These are phyloP conservation scores for Triplophysa tibetana DNA, from an alignment of 2,113 vertebrate species.

Conservation along the genomic window DNA sequence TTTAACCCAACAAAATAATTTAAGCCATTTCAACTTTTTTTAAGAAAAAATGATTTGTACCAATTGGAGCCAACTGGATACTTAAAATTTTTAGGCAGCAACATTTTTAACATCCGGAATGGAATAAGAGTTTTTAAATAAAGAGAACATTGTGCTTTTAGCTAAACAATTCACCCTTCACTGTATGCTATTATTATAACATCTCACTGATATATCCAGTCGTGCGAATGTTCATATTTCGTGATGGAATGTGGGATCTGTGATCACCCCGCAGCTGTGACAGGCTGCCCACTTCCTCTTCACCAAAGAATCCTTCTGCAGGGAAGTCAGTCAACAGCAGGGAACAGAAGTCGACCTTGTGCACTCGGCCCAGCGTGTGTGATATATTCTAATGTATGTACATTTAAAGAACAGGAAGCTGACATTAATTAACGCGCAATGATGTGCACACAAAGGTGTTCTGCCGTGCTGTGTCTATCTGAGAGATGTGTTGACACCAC, in stretches of 20 bases:
- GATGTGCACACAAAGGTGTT: slow-evolving; percentile 17
- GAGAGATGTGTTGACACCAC: slow-evolving; percentile 18
- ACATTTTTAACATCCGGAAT: too few species aligned
- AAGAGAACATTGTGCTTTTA: too few species aligned
- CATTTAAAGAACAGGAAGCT: slow-evolving; percentile 40
- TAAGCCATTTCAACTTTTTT: too few species aligned
- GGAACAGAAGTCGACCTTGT: slow-evolving; percentile 16
- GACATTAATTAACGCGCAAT: slow-evolving; percentile 36
- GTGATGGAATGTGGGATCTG: slow-evolving; percentile 18
- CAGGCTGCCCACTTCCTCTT: neutral
- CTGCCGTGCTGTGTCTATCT: neutral
- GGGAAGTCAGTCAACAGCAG: slow-evolving; percentile 16
- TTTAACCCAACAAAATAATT: too few species aligned
- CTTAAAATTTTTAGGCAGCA: too few species aligned
- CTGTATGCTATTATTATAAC: neutral
- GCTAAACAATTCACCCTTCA: neutral
- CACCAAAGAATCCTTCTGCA: slow-evolving; percentile 13
- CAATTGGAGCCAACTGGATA: too few species aligned
- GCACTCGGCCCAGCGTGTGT: slow-evolving; percentile 20
- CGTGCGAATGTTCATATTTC: slow-evolving; percentile 17
- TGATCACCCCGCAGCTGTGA: slow-evolving; percentile 30
- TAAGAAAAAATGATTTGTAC: too few species aligned
- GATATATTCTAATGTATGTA: slow-evolving; percentile 46
- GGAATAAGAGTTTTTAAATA: too few species aligned
- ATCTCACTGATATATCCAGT: slow-evolving; percentile 14